Evolutionary conservation across 2,113 vertebrate species (phyloP), one percentile per base, ranked within the genome.

Genomic region (Cygnus buccinator): DNA sequence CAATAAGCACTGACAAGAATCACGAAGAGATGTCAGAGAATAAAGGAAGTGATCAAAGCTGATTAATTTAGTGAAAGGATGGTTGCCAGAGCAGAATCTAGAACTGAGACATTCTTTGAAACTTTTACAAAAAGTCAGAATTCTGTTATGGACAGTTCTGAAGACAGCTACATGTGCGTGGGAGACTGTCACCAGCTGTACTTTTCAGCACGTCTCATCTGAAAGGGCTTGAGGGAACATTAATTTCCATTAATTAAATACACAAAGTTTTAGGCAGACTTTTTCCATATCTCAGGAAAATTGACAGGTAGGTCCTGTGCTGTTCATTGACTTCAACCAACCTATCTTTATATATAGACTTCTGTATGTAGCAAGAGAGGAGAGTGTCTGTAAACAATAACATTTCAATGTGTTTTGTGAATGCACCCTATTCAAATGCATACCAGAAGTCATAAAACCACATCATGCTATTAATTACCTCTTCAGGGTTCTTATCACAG

Each of bases 101-200:
- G 63, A 80, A 25, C 58, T 23, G 14, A 95, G 23, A 22, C 12
- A 50, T 58, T 83, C 66, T 84, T 95, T 54, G 84, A 79, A 84
- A 91, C 54, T 46, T 73, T 61, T 54, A 61, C 13, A 41, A 11
- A 62, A 72, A 93, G 44, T 61, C 41, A 33, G 41, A 55, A 63
- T 89, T 89, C 50, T 74, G 28, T 80, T 88, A 41, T 52, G 93
- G 92, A 41, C 89, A 89, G 59, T 84, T 93, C 76, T 90, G 93
- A 86, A 88, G 72, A n/a, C 68, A 87, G 63, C 43, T 71, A 79
- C 50, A 50, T 8, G 23, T 23, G 59, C 0, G 1, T 85, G 67
- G 87, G 85, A 83, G 37, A 59, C 55, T 73, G 75, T 83, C 29
- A 61, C 12, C 66, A 48, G 33, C n/a, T 55, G n/a, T 65, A 68